Base-by-base conservation (phyloP, 2,113 vertebrate genomes). In the Entosphenus tridentatus region DNA sequence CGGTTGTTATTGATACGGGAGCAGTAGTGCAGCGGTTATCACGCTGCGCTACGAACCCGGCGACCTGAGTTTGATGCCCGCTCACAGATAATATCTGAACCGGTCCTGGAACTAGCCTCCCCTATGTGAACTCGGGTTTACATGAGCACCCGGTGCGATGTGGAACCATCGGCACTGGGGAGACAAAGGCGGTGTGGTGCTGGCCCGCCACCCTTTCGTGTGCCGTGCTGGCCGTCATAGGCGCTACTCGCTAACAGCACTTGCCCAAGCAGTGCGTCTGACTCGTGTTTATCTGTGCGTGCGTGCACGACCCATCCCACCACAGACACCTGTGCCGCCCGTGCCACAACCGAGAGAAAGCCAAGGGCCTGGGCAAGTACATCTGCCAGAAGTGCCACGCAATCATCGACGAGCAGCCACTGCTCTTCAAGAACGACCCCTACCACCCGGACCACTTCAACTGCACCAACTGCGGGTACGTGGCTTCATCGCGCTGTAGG, bases 391-490 rank as follows among this genome's bases (percentile, higher is more conserved):
- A 92, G 76, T 98, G 93, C 70, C 92, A 97, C 4, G 87, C 88
- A 72, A 90, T 98, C 74, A 91, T 98, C 21, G 93, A 98, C 0
- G 92, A 95, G 72, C 86, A 85, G 68, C 93, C 93, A 1, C 83
- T 98, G 69, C 84, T 98, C 68, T 98, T 95, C 79, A 91, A 89
- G 81, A 96, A 93, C 1, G 93, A 98, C 77, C 92, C 93, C 2
- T 97, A 95, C 74, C 93, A 97, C 71, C 93, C 93, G 0, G 93
- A 98, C 80, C 93, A 98, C 75, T 98, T 98, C 82, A 96, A 85
- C 84, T 98, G 93, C 76, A 86, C 80, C 78, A 90, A 95, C 79
- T 98, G 93, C 80, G 87, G 93, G 93, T 96, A 78, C 81, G 78
- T 78, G 69, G 16, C 58, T 62, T 62, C 58, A 13, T 17, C 58